Evolutionary conservation across 2,888 invertebrate species (phyloP).

Genomic region (Eumacrocentrus americanus): DNA sequence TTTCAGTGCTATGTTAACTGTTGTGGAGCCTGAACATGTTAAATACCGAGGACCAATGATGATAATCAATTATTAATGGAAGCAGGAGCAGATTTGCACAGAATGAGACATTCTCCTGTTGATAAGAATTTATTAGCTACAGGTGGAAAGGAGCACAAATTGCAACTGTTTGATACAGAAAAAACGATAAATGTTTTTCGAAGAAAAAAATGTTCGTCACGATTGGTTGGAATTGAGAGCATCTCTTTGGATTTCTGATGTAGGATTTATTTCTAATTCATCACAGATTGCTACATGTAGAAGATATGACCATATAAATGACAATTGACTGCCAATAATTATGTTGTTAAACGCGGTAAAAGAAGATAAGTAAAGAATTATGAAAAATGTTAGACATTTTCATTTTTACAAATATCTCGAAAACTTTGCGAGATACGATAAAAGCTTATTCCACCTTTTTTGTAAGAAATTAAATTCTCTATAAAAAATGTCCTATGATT

Average conservation of each 20-base stretch:
- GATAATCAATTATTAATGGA: constrained; percentile 61
- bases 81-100: constrained; percentile 69
- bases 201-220: constrained; percentile 76
- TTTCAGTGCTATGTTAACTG: constrained; percentile 64
- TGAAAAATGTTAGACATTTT: too few relatives aligned
- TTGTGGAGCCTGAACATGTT: constrained; percentile 69
- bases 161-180: constrained; percentile 82
- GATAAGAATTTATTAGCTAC: constrained; percentile 74
- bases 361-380: too few relatives aligned
- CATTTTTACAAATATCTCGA: too few relatives aligned
- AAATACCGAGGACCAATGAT: constrained; percentile 67
- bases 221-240: constrained; percentile 84
- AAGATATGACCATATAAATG: constrained; percentile 81
- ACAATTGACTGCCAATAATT: too few relatives aligned
- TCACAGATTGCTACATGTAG: constrained; percentile 76
- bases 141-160: constrained; percentile 88
- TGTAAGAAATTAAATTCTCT: too few relatives aligned
- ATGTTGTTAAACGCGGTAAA: too few relatives aligned
- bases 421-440: too few relatives aligned
- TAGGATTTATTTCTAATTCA: constrained; percentile 74
- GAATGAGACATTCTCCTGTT: constrained; percentile 69
- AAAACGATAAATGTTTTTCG: constrained; percentile 63
- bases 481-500: too few relatives aligned
- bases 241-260: constrained; percentile 84
- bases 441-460: too few relatives aligned